Evolutionary conservation across 2,797 vertebrate genomes (phyloP), one percentile per base, ranked within the genome.

Genomic region (Neosilurus mollespiculum): DNA sequence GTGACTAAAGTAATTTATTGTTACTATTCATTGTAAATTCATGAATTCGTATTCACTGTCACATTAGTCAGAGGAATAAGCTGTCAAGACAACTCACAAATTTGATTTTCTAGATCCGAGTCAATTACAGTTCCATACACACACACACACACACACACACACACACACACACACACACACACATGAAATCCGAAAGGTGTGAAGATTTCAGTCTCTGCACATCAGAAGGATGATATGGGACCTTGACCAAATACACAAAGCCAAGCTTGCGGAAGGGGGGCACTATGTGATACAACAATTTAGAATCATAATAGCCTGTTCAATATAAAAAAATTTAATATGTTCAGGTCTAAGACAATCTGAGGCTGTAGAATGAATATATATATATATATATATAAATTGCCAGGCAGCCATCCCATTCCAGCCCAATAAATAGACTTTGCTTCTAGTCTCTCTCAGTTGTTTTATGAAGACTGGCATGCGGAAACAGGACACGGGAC

Each of bases 1-100:
- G 56, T 78, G 83, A 83, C 66, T 75, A 84, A 80, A 84, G 62
- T 86, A 81, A 87, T 89, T 86, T 86, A 76, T 78, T 81, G 84
- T 86, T 81, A 84, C 85, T 80, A 88, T 88, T 86, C 87, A 88
- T 87, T 83, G 80, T 54, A 61, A 84, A 83, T 86, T 87, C 84
- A 88, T 86, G 80, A 84, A 87, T 88, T 88, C 83, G 86, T 86
- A 87, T 87, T 86, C 84, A 86, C 79, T 84, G 86, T 83, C 87
- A 87, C 71, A 88, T 88, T 88, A 88, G 86, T 73, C 86, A 72
- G 26, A 12, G 81, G 81, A 87, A 86, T 87, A 83, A 85, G 80
- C 84, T 71, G 86, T 86, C 86, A 84, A 81, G 84, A 86, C 84
- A 75, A 72, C 76, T 4, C 2, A 30, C 79, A 88, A 86, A 88